Conservation (phyloP, 2,113 vertebrate genomes). For the Delphinus delphis region DNA sequence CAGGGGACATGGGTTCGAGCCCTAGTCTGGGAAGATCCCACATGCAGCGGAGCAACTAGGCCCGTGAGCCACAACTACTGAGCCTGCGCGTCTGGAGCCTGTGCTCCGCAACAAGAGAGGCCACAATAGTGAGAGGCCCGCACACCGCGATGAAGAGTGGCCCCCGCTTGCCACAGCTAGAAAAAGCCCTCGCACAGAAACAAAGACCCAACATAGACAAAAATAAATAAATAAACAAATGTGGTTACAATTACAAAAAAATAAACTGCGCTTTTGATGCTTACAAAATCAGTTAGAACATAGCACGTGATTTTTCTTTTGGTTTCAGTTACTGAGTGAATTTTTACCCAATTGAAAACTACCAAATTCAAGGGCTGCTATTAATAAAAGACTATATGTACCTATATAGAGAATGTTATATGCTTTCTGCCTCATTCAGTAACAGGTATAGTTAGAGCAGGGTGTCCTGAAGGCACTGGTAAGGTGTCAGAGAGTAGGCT, state of each 20-base stretch:
- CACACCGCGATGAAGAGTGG: too few relatives aligned
- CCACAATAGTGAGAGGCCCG: too few relatives aligned
- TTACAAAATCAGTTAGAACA: background rate
- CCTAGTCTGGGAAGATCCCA: too few relatives aligned
- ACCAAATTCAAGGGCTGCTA: background rate
- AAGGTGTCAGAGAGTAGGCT: background rate
- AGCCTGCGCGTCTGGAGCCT: too few relatives aligned
- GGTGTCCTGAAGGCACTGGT: background rate
- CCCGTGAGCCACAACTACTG: too few relatives aligned
- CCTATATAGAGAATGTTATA: background rate
- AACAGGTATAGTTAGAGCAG: background rate
- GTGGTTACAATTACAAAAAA: background rate
- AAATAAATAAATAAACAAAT: too few relatives aligned
- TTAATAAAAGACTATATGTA: background rate
- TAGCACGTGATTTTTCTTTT: background rate
- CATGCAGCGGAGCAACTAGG: too few relatives aligned
- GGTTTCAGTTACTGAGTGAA: slow-evolving; percentile 1
- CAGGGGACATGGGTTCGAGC: too few relatives aligned
- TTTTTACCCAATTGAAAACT: background rate
- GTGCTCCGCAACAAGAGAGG: too few relatives aligned
- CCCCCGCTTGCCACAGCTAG: too few relatives aligned
- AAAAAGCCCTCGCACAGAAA: too few relatives aligned
- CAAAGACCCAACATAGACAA: too few relatives aligned
- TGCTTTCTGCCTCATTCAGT: background rate
- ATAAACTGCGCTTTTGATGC: background rate